phyloP scores from a whole-genome alignment of 1,140 invertebrate species.

The Drosophila pruinosa region DNA sequence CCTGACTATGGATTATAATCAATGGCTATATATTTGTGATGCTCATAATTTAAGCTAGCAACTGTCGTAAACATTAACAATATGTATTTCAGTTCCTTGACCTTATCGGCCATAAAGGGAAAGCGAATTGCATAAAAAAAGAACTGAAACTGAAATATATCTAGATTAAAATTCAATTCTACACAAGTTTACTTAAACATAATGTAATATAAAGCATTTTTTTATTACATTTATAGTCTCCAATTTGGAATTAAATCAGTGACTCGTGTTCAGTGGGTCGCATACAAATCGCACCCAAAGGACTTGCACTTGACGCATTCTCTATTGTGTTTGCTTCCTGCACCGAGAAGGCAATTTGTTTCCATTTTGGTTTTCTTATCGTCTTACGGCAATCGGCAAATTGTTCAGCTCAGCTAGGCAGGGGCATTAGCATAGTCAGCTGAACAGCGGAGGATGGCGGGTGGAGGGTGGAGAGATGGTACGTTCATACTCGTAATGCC shows the following conservation, averaged over 20 bases:
- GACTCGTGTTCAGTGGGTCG: conserved; percentile 40
- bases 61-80: background rate
- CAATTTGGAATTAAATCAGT: conserved; percentile 4
- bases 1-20: conserved; percentile 45
- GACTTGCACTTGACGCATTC: conserved; percentile 65
- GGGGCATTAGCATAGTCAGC: conserved; percentile 61
- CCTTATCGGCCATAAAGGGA: background rate
- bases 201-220: background rate
- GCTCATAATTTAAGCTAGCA: conserved; percentile 33
- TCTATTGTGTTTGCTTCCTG: conserved; percentile 58
- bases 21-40: background rate
- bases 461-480: background rate
- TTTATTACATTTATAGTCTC: background rate
- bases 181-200: background rate
- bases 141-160: background rate
- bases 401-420: conserved; percentile 56
- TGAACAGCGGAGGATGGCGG: too few species aligned
- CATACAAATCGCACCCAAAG: conserved; percentile 60
- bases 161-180: background rate
- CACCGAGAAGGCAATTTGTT: conserved; percentile 72
- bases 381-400: conserved; percentile 66
- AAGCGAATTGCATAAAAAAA: background rate
- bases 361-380: conserved; percentile 81
- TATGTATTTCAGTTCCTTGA: background rate
- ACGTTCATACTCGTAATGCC: conserved; percentile 43